Evolutionary conservation across 2,113 vertebrate species (phyloP).

Genomic region (Aphyosemion australe): DNA sequence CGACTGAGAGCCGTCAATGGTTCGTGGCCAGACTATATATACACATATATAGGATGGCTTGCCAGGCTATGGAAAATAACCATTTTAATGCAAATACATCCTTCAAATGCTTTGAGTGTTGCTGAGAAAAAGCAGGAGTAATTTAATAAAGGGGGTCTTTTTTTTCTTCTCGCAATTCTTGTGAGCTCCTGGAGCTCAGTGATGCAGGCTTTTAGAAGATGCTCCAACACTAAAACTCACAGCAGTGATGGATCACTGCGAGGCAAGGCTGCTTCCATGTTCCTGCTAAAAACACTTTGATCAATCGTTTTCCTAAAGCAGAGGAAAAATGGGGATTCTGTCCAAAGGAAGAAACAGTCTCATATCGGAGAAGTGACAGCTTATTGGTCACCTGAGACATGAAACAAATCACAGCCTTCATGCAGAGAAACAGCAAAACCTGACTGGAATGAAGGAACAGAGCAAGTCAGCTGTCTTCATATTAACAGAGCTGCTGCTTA

Average conservation of each 20-base stretch:
- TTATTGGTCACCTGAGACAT: constrained; percentile 32
- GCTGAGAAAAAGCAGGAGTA: not conserved
- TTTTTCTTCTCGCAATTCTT: not conserved
- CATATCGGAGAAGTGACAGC: constrained; percentile 23
- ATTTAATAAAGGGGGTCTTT: not conserved
- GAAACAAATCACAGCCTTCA: constrained; percentile 39
- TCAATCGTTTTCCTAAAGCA: constrained; percentile 37
- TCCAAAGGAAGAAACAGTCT: constrained; percentile 24
- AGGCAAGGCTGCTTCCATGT: constrained; percentile 12
- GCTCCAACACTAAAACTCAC: constrained; percentile 27
- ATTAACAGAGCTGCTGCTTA: too few relatives aligned
- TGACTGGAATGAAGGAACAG: not conserved
- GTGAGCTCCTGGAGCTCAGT: not conserved
- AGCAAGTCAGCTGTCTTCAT: too few relatives aligned
- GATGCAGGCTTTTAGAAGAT: constrained; percentile 25
- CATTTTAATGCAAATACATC: too few relatives aligned
- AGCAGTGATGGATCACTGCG: constrained; percentile 32
- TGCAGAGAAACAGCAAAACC: not conserved
- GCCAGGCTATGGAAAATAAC: too few relatives aligned
- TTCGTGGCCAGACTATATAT: too few relatives aligned
- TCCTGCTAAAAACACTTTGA: constrained; percentile 10
- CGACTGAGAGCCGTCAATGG: too few relatives aligned
- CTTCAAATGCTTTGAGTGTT: not conserved
- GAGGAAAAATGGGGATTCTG: constrained; percentile 7
- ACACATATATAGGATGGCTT: too few relatives aligned